Conservation (phyloP, 2,888 invertebrate genomes). For the Papilio demoleus region DNA sequence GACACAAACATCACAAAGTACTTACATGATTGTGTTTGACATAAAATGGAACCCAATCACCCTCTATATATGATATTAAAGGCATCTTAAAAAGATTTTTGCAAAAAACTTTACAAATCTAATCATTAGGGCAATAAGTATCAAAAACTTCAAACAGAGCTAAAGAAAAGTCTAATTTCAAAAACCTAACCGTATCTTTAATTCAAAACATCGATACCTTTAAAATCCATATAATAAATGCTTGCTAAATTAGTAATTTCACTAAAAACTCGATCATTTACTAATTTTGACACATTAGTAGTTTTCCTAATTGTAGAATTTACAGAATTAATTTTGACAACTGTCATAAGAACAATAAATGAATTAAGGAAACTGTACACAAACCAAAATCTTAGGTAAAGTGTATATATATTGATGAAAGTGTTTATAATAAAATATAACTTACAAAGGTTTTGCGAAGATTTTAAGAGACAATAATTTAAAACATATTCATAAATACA, state of each 20-base stretch:
- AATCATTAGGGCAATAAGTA: conserved; percentile 21
- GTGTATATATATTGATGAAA: background rate
- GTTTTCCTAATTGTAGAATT: conserved; percentile 22
- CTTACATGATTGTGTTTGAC: conserved; percentile 6
- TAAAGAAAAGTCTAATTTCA: conserved; percentile 6
- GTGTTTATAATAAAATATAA: background rate
- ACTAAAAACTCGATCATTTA: conserved; percentile 26
- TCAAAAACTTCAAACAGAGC: conserved; percentile 20
- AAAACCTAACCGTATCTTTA: conserved; percentile 23
- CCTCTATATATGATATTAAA: conserved; percentile 39
- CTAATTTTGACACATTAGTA: conserved; percentile 13
- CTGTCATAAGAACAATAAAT: too few relatives aligned
- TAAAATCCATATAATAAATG: conserved; percentile 27
- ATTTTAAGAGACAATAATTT: background rate
- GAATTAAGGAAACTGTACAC: too few relatives aligned
- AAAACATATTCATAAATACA: background rate
- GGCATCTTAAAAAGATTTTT: conserved; percentile 26
- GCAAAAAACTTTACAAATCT: conserved; percentile 39
- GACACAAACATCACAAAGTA: background rate
- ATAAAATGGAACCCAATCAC: background rate
- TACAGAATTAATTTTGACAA: background rate
- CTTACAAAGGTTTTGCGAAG: background rate
- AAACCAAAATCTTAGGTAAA: background rate
- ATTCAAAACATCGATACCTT: conserved; percentile 20
- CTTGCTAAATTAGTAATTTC: conserved; percentile 19